phyloP scores from a whole-genome alignment of 2,797 vertebrate genomes.

The Rhinichthys osculus region DNA sequence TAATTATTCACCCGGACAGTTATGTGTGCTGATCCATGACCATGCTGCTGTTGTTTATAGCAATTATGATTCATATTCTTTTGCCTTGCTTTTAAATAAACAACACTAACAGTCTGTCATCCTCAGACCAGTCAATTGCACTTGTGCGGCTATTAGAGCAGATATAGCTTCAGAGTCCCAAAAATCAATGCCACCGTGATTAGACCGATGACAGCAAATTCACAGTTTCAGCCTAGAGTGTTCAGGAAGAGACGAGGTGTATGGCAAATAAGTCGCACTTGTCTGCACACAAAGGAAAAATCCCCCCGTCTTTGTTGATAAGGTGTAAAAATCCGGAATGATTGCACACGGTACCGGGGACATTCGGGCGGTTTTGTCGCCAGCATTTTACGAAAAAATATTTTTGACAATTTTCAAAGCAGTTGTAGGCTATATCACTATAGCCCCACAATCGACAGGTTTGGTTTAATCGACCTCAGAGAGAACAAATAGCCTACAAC shows the following conservation, averaged over 20 bases:
- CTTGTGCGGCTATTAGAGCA: slow-evolving; percentile 83
- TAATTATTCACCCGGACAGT: slow-evolving; percentile 53
- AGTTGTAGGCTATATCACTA: slow-evolving; percentile 31
- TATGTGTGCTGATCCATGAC: slow-evolving; percentile 39
- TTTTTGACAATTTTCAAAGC: slow-evolving; percentile 49
- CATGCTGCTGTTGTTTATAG: slow-evolving; percentile 53
- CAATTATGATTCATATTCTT: slow-evolving; percentile 53
- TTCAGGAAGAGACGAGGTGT: slow-evolving; percentile 80
- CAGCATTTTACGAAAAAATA: slow-evolving; percentile 40
- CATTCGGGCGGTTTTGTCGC: slow-evolving; percentile 47
- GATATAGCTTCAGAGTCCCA: slow-evolving; percentile 85
- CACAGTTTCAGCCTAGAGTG: slow-evolving; percentile 86
- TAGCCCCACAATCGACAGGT: slow-evolving; percentile 21
- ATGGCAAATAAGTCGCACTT: slow-evolving; percentile 67
- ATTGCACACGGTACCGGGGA: slow-evolving; percentile 55
- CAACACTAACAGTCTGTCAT: slow-evolving; percentile 89
- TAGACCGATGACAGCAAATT: slow-evolving; percentile 93
- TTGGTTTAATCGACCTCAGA: slow-evolving; percentile 15
- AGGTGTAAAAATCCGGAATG: slow-evolving; percentile 65
- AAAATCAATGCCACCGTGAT: slow-evolving; percentile 90
- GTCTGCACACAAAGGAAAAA: slow-evolving; percentile 70
- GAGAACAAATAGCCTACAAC: not conserved
- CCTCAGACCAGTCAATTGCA: slow-evolving; percentile 88
- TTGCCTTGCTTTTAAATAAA: slow-evolving; percentile 81
- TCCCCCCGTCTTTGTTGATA: slow-evolving; percentile 67